Evolutionary conservation across 1,140 invertebrate genomes (phyloP).

Genomic region (Rhopalosiphum maidis): DNA sequence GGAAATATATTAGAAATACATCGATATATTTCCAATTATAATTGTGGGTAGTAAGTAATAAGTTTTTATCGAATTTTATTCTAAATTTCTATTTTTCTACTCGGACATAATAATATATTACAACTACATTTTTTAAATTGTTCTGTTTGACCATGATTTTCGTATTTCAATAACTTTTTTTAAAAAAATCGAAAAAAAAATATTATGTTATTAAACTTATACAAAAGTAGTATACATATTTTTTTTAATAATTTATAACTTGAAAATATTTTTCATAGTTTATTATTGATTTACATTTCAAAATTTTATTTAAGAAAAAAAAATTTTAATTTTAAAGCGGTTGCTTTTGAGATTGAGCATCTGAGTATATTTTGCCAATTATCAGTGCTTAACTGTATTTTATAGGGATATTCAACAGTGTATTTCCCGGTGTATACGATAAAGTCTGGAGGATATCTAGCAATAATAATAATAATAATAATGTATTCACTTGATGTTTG

Average conservation of each 20-base stretch:
- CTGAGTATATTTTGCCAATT: not conserved
- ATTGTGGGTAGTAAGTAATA: no score
- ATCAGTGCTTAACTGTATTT: not conserved
- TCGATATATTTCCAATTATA: no score
- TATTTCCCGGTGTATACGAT: not conserved
- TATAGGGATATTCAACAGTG: not conserved
- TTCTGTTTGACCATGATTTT: not conserved
- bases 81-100: not conserved
- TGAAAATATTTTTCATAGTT: no score
- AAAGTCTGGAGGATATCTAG: not conserved
- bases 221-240: no score
- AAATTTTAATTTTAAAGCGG: not conserved
- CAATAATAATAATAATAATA: not conserved
- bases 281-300: no score
- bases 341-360: not conserved
- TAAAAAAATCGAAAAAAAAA: no score
- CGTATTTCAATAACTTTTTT: not conserved
- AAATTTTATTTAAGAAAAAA: no score
- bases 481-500: constrained; percentile 1
- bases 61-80: not conserved
- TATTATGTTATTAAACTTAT: no score
- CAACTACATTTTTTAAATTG: not conserved
- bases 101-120: no score
- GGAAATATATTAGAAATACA: no score
- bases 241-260: no score